Base-by-base conservation (phyloP, 64 coral and sea anemone genomes). In the Dendrophyllia cribrosa region DNA sequence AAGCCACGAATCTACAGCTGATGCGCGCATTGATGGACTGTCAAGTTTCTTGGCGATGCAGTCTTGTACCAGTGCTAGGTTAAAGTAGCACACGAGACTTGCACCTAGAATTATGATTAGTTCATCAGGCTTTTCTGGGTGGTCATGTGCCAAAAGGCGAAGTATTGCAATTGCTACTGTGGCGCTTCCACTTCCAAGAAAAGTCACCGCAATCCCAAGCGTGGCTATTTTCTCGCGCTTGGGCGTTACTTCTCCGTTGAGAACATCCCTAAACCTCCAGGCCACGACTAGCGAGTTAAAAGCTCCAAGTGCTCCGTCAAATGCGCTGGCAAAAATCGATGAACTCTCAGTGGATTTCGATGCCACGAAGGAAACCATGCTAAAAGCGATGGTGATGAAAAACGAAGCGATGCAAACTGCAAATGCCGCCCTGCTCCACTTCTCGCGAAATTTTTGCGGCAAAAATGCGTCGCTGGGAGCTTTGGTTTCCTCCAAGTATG, bases 251-350 rank as follows among this genome's bases (percentile, higher is more conserved):
- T 94, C 93, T 47, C 95, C 92, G 69, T 97, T 97, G 3, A 80
- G 53, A 17, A 59, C 70, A 87, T 97, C 88, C 12, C 92, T 76
- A 64, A 97, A 97, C 59, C 95, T 85, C 95, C 95, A 97, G 13
- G 92, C 95, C 16, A 97, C 92, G 50, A 89, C 75, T 0, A 97
- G 19, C 9, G 95, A 94, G 43, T 92, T 94, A 7, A 97, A 78
- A 56, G 95, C 78, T 0, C 95, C 95, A 4, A 97, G 75, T 9
- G 91, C 50, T 3, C 92, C 91, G 66, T 97, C 95, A 26, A 97
- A 94, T 51, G 95, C 95, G 44, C 92, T 97, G 13, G 95, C 95
- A 83, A 97, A 97, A 47, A 97, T 88, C 3, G 95, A 97, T 1
- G 95, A 97, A 69, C 95, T 97, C 58, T 85, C 92, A 3, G 95